A percentile compares a stretch with the other conserved stretches of the same genome.
Conservation (phyloP, 2,113 vertebrate genomes). For the Catharus minimus region DNA sequence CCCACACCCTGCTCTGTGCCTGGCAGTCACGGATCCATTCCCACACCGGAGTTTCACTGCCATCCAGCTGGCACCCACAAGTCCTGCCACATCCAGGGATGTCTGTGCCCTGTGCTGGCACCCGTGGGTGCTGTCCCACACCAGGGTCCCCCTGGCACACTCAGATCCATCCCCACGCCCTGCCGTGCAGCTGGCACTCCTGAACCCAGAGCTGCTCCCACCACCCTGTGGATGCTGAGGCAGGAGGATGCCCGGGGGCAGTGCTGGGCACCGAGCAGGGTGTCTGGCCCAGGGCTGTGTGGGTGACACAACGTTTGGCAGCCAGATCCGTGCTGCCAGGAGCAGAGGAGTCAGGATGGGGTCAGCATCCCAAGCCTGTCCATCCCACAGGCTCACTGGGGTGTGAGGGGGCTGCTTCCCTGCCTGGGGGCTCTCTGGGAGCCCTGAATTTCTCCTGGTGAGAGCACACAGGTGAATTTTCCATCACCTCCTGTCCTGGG, state of each 20-base stretch:
- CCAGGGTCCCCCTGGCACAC: accelerated
- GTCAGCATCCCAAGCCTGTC: background rate
- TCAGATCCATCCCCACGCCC: accelerated
- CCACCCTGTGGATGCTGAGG: background rate
- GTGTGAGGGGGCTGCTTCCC: background rate
- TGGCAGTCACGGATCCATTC: background rate
- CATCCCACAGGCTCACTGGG: background rate
- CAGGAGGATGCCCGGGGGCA: accelerated
- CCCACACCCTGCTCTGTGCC: too few species aligned
- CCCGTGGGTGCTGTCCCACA: too few species aligned
- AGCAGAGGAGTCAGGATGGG: background rate
- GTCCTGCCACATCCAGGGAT: background rate
- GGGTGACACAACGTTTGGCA: accelerated
- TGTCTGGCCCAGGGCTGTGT: accelerated
- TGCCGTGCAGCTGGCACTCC: accelerated
- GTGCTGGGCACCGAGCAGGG: accelerated
- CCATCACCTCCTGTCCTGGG: background rate
- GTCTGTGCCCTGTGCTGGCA: too few species aligned
- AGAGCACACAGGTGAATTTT: accelerated
- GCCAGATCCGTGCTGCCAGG: accelerated
- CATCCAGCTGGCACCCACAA: background rate
- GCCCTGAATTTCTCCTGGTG: accelerated
- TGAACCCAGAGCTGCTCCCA: background rate
- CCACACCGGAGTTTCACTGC: too few species aligned
- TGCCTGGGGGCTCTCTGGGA: background rate